phyloP scores from a whole-genome alignment of 2,797 vertebrate genomes.

The Myotis planiceps region DNA sequence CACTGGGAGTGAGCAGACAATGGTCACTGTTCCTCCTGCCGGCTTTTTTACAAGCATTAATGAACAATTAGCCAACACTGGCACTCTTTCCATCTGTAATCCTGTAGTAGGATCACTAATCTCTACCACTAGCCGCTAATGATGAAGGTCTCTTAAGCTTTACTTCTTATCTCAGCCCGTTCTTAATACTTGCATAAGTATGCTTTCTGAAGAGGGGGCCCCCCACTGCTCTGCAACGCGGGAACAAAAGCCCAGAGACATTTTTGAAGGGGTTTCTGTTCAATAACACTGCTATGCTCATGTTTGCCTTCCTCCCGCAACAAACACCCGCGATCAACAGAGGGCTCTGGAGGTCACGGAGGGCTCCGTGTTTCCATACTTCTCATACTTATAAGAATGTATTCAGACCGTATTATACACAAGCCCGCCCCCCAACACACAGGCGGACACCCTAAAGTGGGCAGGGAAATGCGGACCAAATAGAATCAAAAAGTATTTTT shows the following conservation, averaged over 20 bases:
- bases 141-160: constrained; percentile 93
- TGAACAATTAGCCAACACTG: constrained; percentile 93
- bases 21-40: constrained; percentile 87
- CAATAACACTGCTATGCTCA: constrained; percentile 90
- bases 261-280: constrained; percentile 91
- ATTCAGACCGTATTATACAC: constrained; percentile 88
- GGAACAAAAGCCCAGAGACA: constrained; percentile 91
- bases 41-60: constrained; percentile 92
- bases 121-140: constrained; percentile 93
- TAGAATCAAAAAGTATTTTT: constrained; percentile 85
- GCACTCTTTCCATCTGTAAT: constrained; percentile 92
- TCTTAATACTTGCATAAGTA: constrained; percentile 93
- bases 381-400: constrained; percentile 91
- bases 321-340: constrained; percentile 89
- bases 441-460: constrained; percentile 84
- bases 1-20: constrained; percentile 85
- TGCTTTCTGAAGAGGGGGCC: constrained; percentile 88
- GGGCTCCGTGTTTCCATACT: constrained; percentile 89
- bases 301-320: constrained; percentile 90
- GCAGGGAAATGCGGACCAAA: constrained; percentile 76
- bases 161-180: constrained; percentile 91
- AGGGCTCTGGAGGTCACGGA: constrained; percentile 88
- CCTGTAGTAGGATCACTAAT: constrained; percentile 91
- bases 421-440: constrained; percentile 77
- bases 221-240: constrained; percentile 88